phyloP scores from a whole-genome alignment of 2,797 vertebrate genomes.

The Otus scops region DNA sequence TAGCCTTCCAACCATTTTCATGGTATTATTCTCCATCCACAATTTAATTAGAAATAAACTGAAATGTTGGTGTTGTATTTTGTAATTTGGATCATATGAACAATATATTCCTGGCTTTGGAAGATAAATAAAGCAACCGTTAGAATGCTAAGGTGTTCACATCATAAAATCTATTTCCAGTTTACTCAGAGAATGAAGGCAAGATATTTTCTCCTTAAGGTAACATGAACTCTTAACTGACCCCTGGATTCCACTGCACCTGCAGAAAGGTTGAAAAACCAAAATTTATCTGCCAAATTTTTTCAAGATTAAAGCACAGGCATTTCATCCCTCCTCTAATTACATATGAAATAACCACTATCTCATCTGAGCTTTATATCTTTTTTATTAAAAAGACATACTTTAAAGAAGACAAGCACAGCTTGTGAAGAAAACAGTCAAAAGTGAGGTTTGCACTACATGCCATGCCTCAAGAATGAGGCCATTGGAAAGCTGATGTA shows the following conservation, averaged over 20 bases:
- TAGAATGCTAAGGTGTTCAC: not conserved
- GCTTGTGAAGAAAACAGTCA: not conserved
- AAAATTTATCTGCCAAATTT: conserved; percentile 11
- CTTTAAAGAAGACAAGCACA: not conserved
- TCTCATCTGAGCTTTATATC: conserved; percentile 22
- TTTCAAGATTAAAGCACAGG: conserved; percentile 16
- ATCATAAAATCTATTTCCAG: not conserved
- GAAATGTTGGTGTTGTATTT: not conserved
- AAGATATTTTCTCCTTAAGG: not conserved
- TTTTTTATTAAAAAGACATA: conserved; percentile 31
- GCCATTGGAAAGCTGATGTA: not conserved
- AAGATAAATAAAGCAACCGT: not conserved
- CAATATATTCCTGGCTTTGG: not conserved
- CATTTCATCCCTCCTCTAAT: not conserved
- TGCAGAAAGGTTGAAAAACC: not conserved
- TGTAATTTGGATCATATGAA: not conserved
- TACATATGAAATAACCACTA: not conserved
- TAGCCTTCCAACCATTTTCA: not conserved
- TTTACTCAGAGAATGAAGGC: not conserved
- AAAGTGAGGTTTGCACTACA: not conserved
- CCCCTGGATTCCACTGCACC: not conserved
- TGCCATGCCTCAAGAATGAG: not conserved
- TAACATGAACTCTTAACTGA: not conserved
- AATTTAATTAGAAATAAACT: not conserved
- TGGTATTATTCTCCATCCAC: not conserved